Percentiles rank a stretch among this genome's conserved stretches.
These are phyloP conservation scores for Polyploca ridens DNA, from an alignment of 2,888 invertebrate genomes.

Conservation along the genomic window DNA sequence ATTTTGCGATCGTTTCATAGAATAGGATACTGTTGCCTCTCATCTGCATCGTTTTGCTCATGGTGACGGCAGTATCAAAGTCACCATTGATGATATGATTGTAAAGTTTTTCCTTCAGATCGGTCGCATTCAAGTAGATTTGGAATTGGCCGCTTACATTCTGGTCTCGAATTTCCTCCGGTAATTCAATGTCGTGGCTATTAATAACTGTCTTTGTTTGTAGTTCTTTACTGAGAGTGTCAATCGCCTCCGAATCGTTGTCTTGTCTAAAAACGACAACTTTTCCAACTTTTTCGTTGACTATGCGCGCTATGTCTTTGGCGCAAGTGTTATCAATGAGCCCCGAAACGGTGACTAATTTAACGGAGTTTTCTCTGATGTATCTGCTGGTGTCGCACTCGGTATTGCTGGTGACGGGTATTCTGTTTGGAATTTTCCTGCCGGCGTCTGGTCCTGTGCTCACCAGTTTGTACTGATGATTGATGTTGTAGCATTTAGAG, in stretches of 20 bases:
- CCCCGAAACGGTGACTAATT: conserved; percentile 50
- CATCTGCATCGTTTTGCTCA: conserved; percentile 33
- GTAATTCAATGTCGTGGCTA: conserved; percentile 37
- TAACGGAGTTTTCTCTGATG: conserved; percentile 49
- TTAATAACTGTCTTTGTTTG: conserved; percentile 31
- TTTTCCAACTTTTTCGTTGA: conserved; percentile 42
- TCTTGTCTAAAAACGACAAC: conserved; percentile 49
- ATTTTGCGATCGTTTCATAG: conserved; percentile 28
- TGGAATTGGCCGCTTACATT: conserved; percentile 39
- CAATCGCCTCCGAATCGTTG: conserved; percentile 22
- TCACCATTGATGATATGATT: conserved; percentile 28
- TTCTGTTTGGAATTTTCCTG: conserved; percentile 56
- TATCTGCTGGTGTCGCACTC: conserved; percentile 52
- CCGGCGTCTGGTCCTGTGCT: conserved; percentile 48
- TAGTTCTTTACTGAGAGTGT: conserved; percentile 33
- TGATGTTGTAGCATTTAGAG: conserved; percentile 51
- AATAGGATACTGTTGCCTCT: conserved; percentile 24
- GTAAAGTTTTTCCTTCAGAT: conserved; percentile 33
- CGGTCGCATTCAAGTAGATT: conserved; percentile 39
- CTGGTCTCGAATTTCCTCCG: conserved; percentile 30
- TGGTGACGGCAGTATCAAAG: conserved; percentile 38
- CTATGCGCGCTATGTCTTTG: conserved; percentile 51
- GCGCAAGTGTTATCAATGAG: conserved; percentile 55
- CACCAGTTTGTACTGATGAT: conserved; percentile 50
- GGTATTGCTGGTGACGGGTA: conserved; percentile 46